Conservation (phyloP, 2,113 vertebrate species). For the Trochalopteron elliotii region DNA sequence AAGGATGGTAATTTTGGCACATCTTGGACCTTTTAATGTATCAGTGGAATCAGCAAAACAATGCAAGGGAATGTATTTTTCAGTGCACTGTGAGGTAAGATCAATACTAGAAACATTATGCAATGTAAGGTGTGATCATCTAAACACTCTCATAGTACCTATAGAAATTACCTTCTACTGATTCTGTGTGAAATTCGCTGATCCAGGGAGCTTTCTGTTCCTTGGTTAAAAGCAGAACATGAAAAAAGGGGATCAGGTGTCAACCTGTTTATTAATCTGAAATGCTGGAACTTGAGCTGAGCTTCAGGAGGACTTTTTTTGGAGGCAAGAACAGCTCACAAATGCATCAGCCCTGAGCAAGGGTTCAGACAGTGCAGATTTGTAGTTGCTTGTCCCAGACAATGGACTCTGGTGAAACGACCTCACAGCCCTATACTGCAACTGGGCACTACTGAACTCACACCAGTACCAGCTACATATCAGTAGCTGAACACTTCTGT, state of each 20-base stretch:
- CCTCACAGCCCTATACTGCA: neutral
- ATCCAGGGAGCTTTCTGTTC: neutral
- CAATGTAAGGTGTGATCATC: neutral
- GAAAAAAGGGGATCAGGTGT: neutral
- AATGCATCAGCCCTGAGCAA: neutral
- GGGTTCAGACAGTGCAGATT: neutral
- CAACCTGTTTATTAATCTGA: neutral
- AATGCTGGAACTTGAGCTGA: neutral
- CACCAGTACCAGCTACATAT: neutral
- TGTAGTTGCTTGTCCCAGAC: neutral
- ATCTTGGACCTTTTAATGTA: neutral
- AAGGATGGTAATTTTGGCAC: neutral
- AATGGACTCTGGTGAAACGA: neutral
- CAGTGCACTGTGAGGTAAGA: neutral
- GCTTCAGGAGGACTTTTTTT: neutral
- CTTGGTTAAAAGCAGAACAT: neutral
- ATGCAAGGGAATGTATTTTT: neutral
- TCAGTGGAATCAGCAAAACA: neutral
- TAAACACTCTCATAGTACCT: neutral
- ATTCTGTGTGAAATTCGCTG: neutral
- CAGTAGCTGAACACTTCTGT: neutral
- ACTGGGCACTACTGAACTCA: neutral
- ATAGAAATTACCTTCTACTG: neutral
- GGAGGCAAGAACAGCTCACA: neutral
- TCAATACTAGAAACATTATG: neutral